phyloP scores from a whole-genome alignment of 2,113 vertebrate species.

The Axis porcinus region DNA sequence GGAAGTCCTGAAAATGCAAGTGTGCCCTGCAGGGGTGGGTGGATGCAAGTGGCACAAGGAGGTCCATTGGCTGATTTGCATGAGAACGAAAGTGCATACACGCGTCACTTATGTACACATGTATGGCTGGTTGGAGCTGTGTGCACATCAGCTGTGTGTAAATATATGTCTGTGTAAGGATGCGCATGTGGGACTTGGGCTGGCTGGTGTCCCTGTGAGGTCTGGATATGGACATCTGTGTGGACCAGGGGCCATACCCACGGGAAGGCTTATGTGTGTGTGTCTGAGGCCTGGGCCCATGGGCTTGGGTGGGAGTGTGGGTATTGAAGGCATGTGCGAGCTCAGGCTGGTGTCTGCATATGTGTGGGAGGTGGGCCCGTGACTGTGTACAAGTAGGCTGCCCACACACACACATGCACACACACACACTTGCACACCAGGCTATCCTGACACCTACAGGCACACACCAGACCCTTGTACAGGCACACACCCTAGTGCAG shows the following conservation, averaged over 20 bases:
- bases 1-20: neutral
- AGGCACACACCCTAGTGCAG: neutral
- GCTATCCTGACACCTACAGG: neutral
- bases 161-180: neutral
- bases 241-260: neutral
- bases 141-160: neutral
- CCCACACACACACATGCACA: neutral
- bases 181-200: neutral
- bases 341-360: constrained; percentile 36
- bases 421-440: neutral
- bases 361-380: constrained; percentile 44
- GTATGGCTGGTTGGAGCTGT: neutral
- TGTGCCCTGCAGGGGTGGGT: neutral
- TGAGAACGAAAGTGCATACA: neutral
- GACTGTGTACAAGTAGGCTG: neutral
- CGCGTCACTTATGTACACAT: neutral
- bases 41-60: neutral
- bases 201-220: neutral
- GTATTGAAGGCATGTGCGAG: neutral
- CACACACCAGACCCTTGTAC: neutral
- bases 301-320: neutral
- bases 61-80: neutral
- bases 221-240: neutral
- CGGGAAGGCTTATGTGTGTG: neutral
- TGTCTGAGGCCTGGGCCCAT: neutral